Evolutionary conservation across 2,797 vertebrate genomes (phyloP).

Genomic region (Microtus agrestis): DNA sequence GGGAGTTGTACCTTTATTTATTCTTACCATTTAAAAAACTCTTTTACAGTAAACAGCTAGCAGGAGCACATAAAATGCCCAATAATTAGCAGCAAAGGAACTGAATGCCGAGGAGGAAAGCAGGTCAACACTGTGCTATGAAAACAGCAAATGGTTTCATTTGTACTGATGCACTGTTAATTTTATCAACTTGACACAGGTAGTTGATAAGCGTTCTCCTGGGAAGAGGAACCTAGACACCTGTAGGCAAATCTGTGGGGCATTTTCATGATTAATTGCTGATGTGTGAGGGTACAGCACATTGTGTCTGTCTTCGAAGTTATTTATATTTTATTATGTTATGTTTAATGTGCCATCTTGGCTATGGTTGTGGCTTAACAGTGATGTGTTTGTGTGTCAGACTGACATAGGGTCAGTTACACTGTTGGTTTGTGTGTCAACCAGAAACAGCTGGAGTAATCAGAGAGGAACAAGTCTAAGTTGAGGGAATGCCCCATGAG

Average conservation of each 20-base stretch:
- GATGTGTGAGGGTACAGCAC: not conserved
- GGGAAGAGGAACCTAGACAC: not conserved
- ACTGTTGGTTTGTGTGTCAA: not conserved
- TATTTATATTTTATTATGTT: not conserved
- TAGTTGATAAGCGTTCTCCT: not conserved
- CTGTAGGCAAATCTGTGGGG: not conserved
- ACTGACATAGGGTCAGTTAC: not conserved
- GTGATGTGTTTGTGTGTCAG: not conserved
- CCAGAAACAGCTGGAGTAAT: not conserved
- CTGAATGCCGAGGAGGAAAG: constrained; percentile 28
- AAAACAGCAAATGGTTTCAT: constrained; percentile 17
- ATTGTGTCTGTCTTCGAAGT: not conserved
- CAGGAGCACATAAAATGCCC: not conserved
- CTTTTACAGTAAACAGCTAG: not conserved
- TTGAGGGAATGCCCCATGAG: not conserved
- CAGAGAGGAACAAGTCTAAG: not conserved
- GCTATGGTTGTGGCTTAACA: not conserved
- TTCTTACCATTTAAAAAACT: not conserved
- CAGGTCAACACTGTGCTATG: constrained; percentile 40
- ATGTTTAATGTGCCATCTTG: no score
- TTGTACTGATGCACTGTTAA: not conserved
- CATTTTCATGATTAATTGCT: not conserved
- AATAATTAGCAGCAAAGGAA: not conserved
- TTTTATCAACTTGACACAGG: not conserved
- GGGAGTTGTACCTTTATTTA: not conserved